phyloP scores from a whole-genome alignment of 92 coral and sea anemone species.

The Pocillopora meandrina region DNA sequence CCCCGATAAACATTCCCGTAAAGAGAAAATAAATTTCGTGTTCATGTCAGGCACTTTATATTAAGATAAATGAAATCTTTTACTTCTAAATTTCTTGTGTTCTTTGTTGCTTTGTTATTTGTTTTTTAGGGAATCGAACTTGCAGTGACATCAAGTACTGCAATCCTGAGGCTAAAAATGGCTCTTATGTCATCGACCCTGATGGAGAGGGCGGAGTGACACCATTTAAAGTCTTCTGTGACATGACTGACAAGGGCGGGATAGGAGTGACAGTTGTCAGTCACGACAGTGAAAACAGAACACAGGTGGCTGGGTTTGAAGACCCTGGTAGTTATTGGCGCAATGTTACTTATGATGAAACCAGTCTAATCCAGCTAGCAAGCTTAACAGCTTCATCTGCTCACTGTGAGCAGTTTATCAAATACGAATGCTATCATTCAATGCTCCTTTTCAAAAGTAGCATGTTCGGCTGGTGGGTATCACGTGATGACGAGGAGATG shows the following conservation, averaged over 20 bases:
- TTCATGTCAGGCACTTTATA: too few species aligned
- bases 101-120: too few species aligned
- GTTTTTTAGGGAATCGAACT: not conserved
- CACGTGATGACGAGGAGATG: slow-evolving; percentile 35
- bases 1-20: too few species aligned
- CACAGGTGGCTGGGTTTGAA: not conserved
- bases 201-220: not conserved
- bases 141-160: not conserved
- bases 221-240: slow-evolving; percentile 2
- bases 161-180: not conserved
- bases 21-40: too few species aligned
- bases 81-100: too few species aligned
- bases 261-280: slow-evolving; percentile 21
- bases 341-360: not conserved
- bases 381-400: not conserved
- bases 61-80: too few species aligned
- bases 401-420: slow-evolving; percentile 18
- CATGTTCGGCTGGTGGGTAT: too few species aligned
- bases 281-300: slow-evolving; percentile 6
- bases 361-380: not conserved
- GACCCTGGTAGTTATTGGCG: not conserved
- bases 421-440: slow-evolving; percentile 7
- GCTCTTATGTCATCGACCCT: slow-evolving; percentile 18
- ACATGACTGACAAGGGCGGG: slow-evolving; percentile 7
- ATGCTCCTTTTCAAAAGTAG: too few species aligned